Base-by-base conservation (phyloP, 2,888 invertebrate species). In the Minunthozetes semirufus region DNA sequence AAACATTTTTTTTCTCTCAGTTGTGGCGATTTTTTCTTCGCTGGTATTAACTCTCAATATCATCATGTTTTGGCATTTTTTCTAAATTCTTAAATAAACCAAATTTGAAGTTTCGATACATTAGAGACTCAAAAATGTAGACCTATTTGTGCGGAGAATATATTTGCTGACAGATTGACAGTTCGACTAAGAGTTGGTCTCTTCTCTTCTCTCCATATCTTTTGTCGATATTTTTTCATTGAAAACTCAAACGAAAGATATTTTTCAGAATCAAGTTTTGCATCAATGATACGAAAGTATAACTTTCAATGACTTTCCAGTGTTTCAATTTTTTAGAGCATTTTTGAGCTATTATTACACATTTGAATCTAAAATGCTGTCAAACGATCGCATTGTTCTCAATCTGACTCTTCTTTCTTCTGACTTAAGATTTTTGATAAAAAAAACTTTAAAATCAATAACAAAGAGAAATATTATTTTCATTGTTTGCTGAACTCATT, bases 81-180 rank as follows among this genome's bases (percentile, higher is more conserved):
- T 0, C 33, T 33, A n/a, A 17, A n/a, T 13, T 63, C 48, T 63
- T 22, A 22, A 66, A 68, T 46, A 68, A 68, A 46, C 68, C 68
- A 46, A 68, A 42, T 68, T 68, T 46, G 46, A 68, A 68, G 46
- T 68, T 68, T 22, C 11, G 19, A 63, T 33, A 33, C 29, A 63
- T 33, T 3, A 63, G 11, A 27, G 4, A 1, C 4, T 5, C 9
- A 63, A 68, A 68, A 68, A 68, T 46, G 33, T 19, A 42, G 19
- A 22, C 68, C 25, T 46, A 68, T 68, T 68, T 68, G 11, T 46
- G 46, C 6, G 9, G 61, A 33, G 33, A 33, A 63, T 63, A 63
- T 63, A 63, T 68, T 38, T 22, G 68, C 19, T 68, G 68, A 68
- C 68, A 68, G 42, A 46, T 46, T 68, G 68, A 68, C 68, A 68